These are phyloP conservation scores for Ischnus inquisitorius DNA, from an alignment of 2,888 invertebrate genomes.

Conservation along the genomic window DNA sequence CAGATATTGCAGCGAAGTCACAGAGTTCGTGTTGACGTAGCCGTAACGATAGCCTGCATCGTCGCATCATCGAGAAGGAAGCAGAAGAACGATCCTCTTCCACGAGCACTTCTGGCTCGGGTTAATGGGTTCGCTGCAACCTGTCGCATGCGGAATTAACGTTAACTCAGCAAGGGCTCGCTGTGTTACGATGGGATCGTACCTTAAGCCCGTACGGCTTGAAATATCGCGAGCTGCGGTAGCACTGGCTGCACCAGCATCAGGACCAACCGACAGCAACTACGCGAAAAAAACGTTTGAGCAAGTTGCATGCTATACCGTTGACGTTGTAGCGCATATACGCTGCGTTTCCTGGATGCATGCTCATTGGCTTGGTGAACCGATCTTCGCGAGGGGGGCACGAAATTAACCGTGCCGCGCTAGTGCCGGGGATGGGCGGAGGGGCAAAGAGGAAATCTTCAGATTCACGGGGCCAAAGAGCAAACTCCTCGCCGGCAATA, in stretches of 20 bases:
- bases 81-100: slow-evolving; percentile 20
- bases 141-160: slow-evolving; percentile 72
- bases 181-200: slow-evolving; percentile 38
- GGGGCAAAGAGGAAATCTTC: slow-evolving; percentile 62
- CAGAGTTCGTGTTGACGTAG: slow-evolving; percentile 21
- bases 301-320: slow-evolving; percentile 20
- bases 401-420: slow-evolving; percentile 65
- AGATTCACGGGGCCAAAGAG: slow-evolving; percentile 83
- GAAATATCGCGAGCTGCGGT: background rate
- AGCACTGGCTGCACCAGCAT: background rate
- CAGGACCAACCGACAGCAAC: background rate
- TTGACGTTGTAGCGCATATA: slow-evolving; percentile 9
- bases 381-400: slow-evolving; percentile 59
- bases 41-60: slow-evolving; percentile 20
- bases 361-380: slow-evolving; percentile 39
- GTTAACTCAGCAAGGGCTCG: slow-evolving; percentile 30
- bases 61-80: slow-evolving; percentile 3
- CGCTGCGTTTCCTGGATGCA: slow-evolving; percentile 34
- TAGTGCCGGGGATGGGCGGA: slow-evolving; percentile 34
- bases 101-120: slow-evolving; percentile 40
- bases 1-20: slow-evolving; percentile 31
- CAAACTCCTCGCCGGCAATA: slow-evolving; percentile 83
- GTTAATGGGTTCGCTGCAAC: slow-evolving; percentile 74
- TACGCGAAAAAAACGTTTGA: slow-evolving; percentile 28
- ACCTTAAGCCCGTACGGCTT: background rate